Base-by-base conservation (phyloP, 2,797 vertebrate genomes). In the Sebastolobus altivelis region DNA sequence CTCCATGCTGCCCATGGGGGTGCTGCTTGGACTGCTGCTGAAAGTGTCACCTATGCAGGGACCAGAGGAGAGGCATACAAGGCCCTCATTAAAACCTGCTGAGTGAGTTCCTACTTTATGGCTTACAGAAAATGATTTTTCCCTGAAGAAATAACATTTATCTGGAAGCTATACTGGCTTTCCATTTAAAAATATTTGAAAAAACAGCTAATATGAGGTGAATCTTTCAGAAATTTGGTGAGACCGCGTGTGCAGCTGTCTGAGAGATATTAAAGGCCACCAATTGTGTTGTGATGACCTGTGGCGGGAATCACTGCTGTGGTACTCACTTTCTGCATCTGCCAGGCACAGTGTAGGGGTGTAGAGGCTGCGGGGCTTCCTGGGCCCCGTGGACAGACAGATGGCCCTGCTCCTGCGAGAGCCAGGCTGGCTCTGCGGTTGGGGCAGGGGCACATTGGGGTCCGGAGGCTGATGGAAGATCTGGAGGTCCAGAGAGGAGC, bases 1-100 rank as follows among this genome's bases (percentile, higher is more conserved):
- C 88, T 99, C 98, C 68, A 99, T 95, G 89, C 98, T 99, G 81
- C 98, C 98, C 97, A 97, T 97, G 3, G 98, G 98, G 0, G 98
- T 99, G 94, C 98, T 99, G 92, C 97, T 96, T 0, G 97, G 97
- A 81, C 98, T 99, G 91, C 98, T 99, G 95, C 98, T 99, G 58
- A 97, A 97, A 0, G 97, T 96, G 88, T 99, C 98, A 90, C 98
- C 98, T 99, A 90, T 88, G 83, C 90, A 92, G 86, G 91, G 91
- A 72, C 87, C 91, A 93, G 90, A 82, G 77, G 40, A n/a, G n/a
- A 78, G 86, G 89, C 86, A 89, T 0, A 75, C 80, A 62, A 52
- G 59, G 91, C 89, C 78, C 77, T 81, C 89, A 92, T 94, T 94
- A 94, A 92, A 93, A 94, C 73, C 94, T 84, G 89, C 61, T 69